Conservation (phyloP, 2,797 vertebrate genomes). For the Melanitta fusca region DNA sequence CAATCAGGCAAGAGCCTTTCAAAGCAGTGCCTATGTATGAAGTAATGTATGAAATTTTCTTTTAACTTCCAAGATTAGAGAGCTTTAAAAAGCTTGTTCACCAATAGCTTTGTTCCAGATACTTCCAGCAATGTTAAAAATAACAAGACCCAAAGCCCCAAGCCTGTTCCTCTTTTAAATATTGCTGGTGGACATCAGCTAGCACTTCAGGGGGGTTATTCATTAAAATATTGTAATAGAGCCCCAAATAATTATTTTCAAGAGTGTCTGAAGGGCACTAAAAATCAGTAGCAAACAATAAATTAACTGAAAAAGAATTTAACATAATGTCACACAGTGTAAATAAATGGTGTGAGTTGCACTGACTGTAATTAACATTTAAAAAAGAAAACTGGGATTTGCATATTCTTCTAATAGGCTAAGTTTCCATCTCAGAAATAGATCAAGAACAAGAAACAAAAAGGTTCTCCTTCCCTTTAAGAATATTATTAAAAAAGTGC, state of each 20-base stretch:
- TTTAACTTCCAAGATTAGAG: conserved; percentile 29
- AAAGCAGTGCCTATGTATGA: neutral
- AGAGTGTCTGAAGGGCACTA: conserved; percentile 50
- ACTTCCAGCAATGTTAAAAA: conserved; percentile 23
- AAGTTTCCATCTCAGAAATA: neutral
- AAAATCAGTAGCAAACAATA: conserved; percentile 59
- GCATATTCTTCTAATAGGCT: neutral
- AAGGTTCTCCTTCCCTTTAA: neutral
- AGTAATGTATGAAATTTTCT: neutral
- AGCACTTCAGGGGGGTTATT: conserved; percentile 27
- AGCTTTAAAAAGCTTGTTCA: conserved; percentile 15
- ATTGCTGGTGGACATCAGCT: conserved; percentile 43
- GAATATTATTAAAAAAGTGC: neutral
- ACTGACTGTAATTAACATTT: conserved; percentile 37
- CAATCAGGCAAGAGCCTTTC: neutral
- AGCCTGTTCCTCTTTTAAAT: neutral
- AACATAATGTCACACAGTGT: conserved; percentile 19
- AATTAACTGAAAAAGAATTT: conserved; percentile 57
- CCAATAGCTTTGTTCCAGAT: conserved; percentile 1
- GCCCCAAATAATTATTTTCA: conserved; percentile 56
- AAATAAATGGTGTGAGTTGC: conserved; percentile 46
- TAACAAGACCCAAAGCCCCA: neutral
- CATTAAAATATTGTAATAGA: conserved; percentile 67
- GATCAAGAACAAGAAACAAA: neutral
- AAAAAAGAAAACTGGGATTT: conserved; percentile 31